phyloP scores from a whole-genome alignment of 1,140 invertebrate species.

The Diachasmimorpha longicaudata region DNA sequence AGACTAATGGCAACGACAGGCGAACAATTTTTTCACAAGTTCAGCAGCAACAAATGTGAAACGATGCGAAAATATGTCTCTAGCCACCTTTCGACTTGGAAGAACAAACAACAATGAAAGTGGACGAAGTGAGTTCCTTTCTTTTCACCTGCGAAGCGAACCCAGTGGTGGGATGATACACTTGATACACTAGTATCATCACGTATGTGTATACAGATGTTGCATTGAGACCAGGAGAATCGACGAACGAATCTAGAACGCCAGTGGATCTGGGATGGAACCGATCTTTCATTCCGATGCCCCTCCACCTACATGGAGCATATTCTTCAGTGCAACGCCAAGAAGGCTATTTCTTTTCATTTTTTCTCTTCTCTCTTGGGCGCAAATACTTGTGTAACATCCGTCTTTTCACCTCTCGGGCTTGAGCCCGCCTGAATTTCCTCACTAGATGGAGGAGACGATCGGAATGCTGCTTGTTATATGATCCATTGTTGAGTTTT shows the following conservation, averaged over 20 bases:
- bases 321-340: background rate
- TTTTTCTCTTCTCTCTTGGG: background rate
- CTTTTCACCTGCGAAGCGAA: conserved; percentile 25
- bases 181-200: conserved; percentile 27
- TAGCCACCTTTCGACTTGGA: conserved; percentile 35
- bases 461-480: background rate
- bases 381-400: conserved; percentile 7
- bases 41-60: background rate
- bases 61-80: background rate
- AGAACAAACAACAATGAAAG: conserved; percentile 60
- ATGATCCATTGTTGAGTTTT: conserved; percentile 1
- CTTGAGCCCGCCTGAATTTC: background rate
- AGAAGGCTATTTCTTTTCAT: background rate
- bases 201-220: background rate
- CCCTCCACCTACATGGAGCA: background rate
- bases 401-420: background rate
- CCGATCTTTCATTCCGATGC: conserved; percentile 26
- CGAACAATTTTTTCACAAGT: background rate
- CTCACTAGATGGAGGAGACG: background rate
- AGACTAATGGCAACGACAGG: background rate
- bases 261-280: conserved; percentile 48
- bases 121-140: conserved; percentile 47
- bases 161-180: background rate
- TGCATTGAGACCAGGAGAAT: conserved; percentile 14
- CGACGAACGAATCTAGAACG: conserved; percentile 42